These are phyloP conservation scores for Paraplagusia blochii DNA, from an alignment of 2,113 vertebrate genomes.

Conservation along the genomic window DNA sequence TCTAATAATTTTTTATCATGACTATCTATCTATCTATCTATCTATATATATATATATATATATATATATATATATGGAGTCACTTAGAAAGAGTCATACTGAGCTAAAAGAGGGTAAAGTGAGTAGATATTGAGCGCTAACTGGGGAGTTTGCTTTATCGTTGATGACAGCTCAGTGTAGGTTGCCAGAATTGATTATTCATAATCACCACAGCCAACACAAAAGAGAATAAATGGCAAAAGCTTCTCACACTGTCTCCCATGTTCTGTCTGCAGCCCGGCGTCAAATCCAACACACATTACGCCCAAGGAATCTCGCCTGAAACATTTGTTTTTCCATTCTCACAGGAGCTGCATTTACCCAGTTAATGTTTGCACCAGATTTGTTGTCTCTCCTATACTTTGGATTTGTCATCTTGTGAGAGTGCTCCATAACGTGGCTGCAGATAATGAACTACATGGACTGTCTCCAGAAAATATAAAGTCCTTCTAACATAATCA, in stretches of 20 bases:
- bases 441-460: slow-evolving; percentile 15
- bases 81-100: slow-evolving; percentile 9
- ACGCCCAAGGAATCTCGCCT: slow-evolving; percentile 48
- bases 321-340: slow-evolving; percentile 48
- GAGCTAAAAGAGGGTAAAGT: slow-evolving; percentile 9
- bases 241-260: slow-evolving; percentile 44
- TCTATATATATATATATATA: too few species aligned
- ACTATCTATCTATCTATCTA: too few species aligned
- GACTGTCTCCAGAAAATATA: background rate
- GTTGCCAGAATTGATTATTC: slow-evolving; percentile 56
- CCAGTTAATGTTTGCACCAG: slow-evolving; percentile 25
- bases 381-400: slow-evolving; percentile 20
- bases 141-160: slow-evolving; percentile 39
- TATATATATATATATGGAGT: too few species aligned
- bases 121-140: slow-evolving; percentile 18
- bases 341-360: slow-evolving; percentile 36
- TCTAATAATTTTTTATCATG: too few species aligned
- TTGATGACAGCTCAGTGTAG: slow-evolving; percentile 36
- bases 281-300: slow-evolving; percentile 64
- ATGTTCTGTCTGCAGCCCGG: slow-evolving; percentile 50
- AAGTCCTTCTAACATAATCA: slow-evolving; percentile 1
- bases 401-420: slow-evolving; percentile 28
- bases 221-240: slow-evolving; percentile 59
- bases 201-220: slow-evolving; percentile 63
- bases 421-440: slow-evolving; percentile 16